phyloP scores from a whole-genome alignment of 1,140 invertebrate genomes.

The Portunus trituberculatus region DNA sequence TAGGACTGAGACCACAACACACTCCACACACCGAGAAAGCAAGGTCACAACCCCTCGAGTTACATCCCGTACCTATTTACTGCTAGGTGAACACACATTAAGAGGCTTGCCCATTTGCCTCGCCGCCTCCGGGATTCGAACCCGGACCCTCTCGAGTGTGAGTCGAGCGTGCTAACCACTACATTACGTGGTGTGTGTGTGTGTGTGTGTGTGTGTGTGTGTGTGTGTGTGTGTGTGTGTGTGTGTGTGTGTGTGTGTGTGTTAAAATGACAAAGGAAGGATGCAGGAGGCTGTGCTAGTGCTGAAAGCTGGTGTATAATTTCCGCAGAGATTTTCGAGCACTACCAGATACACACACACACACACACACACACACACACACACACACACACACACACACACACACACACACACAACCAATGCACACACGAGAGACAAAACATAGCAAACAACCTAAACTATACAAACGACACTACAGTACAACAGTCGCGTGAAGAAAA shows the following conservation, averaged over 20 bases:
- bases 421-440: not conserved
- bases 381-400: constrained; percentile 17
- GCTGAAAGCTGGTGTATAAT: constrained; percentile 28
- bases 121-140: too few species aligned
- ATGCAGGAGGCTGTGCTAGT: not conserved
- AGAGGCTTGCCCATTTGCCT: too few species aligned
- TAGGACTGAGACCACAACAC: too few species aligned
- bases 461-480: not conserved
- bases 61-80: too few species aligned
- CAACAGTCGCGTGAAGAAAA: not conserved
- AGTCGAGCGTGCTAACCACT: too few species aligned
- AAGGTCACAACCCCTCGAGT: too few species aligned
- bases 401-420: not conserved
- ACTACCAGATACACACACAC: not conserved
- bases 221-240: constrained; percentile 9
- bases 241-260: not conserved
- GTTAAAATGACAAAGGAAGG: not conserved
- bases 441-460: not conserved
- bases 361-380: constrained; percentile 5
- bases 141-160: too few species aligned
- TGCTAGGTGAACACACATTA: too few species aligned
- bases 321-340: constrained; percentile 29
- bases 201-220: constrained; percentile 38
- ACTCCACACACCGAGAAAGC: too few species aligned
- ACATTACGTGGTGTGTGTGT: too few species aligned